A percentile compares a stretch with the other conserved stretches of the same genome.
phyloP scores from a whole-genome alignment of 2,888 invertebrate genomes.

The Pinctada fucata region DNA sequence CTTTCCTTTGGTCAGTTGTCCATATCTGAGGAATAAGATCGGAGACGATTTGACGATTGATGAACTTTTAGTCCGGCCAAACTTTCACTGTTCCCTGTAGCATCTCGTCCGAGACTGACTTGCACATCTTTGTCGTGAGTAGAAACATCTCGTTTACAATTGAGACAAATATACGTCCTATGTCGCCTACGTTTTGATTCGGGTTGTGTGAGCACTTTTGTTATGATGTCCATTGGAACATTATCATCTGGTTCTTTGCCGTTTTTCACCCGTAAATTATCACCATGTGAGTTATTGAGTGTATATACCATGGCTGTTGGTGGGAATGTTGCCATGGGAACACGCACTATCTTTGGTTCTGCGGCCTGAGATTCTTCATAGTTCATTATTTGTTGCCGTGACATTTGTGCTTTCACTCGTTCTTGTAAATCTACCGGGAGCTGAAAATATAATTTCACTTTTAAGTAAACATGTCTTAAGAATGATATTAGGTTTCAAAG shows the following conservation, averaged over 20 bases:
- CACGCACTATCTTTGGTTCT: conserved; percentile 81
- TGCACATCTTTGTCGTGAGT: conserved; percentile 68
- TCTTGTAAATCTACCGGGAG: conserved; percentile 94
- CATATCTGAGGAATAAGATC: conserved; percentile 61
- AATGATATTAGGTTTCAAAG: too few species aligned
- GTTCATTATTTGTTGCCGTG: conserved; percentile 69
- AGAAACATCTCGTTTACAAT: conserved; percentile 67
- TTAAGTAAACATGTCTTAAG: too few species aligned
- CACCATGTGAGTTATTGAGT: conserved; percentile 65
- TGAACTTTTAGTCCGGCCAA: conserved; percentile 45
- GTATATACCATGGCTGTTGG: conserved; percentile 88
- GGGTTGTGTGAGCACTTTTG: conserved; percentile 70
- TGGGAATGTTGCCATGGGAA: conserved; percentile 88
- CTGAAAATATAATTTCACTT: conserved; percentile 79
- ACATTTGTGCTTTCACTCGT: conserved; percentile 82
- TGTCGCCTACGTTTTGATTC: conserved; percentile 59
- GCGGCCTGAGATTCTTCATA: conserved; percentile 57
- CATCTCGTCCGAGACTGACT: conserved; percentile 50
- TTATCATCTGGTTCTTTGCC: conserved; percentile 37
- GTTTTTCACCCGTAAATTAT: conserved; percentile 34
- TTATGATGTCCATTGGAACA: conserved; percentile 72
- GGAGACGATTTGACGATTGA: conserved; percentile 40
- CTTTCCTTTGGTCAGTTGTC: neutral
- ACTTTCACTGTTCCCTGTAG: conserved; percentile 24
- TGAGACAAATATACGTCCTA: conserved; percentile 68